A percentile compares a stretch with the other conserved stretches of the same genome.
Evolutionary conservation across 1,140 invertebrate genomes (phyloP).

Genomic region (Sesamia nonagrioides): DNA sequence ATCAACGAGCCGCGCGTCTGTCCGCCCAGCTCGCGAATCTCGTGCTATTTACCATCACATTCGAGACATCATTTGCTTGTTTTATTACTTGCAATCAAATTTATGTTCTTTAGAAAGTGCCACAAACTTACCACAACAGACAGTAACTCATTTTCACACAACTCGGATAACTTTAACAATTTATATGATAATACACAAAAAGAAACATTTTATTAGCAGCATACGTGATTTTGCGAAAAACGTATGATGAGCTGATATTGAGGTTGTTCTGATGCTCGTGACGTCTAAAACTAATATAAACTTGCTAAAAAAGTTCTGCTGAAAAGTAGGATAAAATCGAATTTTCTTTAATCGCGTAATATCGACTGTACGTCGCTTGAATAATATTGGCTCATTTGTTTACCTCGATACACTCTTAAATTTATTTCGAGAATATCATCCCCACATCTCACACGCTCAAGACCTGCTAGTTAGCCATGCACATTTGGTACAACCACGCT

Average conservation of each 20-base stretch:
- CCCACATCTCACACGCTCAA: too few relatives aligned
- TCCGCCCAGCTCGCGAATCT: slow-evolving; percentile 32
- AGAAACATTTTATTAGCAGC: not conserved
- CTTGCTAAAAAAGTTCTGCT: too few relatives aligned
- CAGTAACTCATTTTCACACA: slow-evolving; percentile 23
- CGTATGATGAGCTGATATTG: not conserved
- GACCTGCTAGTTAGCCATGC: too few relatives aligned
- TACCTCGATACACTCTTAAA: too few relatives aligned
- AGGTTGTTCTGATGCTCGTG: not conserved
- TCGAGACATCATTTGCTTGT: slow-evolving; percentile 71
- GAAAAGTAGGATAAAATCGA: too few relatives aligned
- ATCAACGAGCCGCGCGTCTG: slow-evolving; percentile 48
- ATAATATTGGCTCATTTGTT: too few relatives aligned
- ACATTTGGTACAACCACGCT: too few relatives aligned
- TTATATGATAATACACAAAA: slow-evolving; percentile 28
- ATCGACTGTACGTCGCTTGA: too few relatives aligned
- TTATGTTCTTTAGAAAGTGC: slow-evolving; percentile 68
- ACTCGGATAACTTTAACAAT: slow-evolving; percentile 5
- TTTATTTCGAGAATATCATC: too few relatives aligned
- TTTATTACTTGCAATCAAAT: slow-evolving; percentile 82
- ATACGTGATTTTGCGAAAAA: slow-evolving; percentile 1
- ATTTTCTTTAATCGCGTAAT: too few relatives aligned
- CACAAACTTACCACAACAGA: slow-evolving; percentile 52
- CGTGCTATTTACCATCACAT: slow-evolving; percentile 48
- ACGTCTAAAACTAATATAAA: not conserved